phyloP scores from a whole-genome alignment of 2,888 invertebrate genomes.

The Pimpla rufipes region DNA sequence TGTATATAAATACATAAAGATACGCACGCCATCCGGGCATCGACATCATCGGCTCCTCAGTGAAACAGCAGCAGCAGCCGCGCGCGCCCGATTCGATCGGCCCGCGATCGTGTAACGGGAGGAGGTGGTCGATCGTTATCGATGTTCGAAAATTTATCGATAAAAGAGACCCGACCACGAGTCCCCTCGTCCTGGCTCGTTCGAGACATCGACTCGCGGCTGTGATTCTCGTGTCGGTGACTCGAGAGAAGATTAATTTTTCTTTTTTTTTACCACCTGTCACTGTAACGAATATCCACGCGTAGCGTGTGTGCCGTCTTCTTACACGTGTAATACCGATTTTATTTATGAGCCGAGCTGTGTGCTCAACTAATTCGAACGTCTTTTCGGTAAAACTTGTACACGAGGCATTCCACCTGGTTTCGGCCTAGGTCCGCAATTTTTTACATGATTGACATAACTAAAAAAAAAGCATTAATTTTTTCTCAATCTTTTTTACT shows the following conservation, averaged over 20 bases:
- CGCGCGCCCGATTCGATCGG: conserved; percentile 31
- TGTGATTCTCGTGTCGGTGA: conserved; percentile 38
- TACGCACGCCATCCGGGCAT: conserved; percentile 23
- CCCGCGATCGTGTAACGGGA: conserved; percentile 45
- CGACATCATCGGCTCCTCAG: not conserved
- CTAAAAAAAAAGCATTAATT: no score
- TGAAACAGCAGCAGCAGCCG: not conserved
- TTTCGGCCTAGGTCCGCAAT: no score
- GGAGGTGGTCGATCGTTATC: conserved; percentile 56
- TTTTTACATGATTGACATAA: no score
- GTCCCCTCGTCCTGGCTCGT: conserved; percentile 14
- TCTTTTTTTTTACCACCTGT: conserved; percentile 44
- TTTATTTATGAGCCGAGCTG: conserved; percentile 14
- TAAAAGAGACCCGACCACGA: conserved; percentile 37
- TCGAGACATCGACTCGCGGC: not conserved
- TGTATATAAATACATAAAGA: conserved; percentile 56
- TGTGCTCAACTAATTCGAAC: conserved; percentile 48
- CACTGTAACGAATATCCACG: not conserved
- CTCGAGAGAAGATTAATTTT: conserved; percentile 44
- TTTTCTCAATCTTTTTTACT: no score
- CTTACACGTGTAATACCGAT: conserved; percentile 25
- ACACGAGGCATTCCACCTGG: no score
- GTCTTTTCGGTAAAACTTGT: conserved; percentile 1
- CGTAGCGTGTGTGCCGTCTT: not conserved
- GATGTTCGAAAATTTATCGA: conserved; percentile 61